Evolutionary conservation across 2,113 vertebrate species (phyloP).

Genomic region (Origma solitaria): DNA sequence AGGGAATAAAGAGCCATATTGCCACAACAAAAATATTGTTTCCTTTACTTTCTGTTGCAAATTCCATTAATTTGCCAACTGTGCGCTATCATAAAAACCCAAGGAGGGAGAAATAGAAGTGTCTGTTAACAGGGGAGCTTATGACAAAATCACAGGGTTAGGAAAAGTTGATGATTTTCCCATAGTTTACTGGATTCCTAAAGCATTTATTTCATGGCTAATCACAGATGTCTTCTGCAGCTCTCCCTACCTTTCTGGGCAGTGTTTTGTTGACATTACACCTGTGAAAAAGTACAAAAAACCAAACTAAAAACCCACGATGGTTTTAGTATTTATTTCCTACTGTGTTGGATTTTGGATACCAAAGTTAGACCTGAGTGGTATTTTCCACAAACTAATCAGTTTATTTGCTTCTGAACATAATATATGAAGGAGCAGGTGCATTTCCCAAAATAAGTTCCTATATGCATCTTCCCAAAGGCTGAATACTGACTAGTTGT

Average conservation of each 20-base stretch:
- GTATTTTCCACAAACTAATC: not conserved
- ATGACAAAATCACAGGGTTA: not conserved
- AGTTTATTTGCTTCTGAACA: not conserved
- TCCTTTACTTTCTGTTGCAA: not conserved
- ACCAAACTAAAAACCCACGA: rapidly evolving
- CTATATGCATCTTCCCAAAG: not conserved
- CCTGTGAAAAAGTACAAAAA: not conserved
- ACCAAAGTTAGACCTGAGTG: not conserved
- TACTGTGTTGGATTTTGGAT: not conserved
- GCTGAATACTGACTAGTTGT: not conserved
- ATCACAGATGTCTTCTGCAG: not conserved
- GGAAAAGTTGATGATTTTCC: not conserved
- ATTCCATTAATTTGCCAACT: not conserved
- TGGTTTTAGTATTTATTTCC: not conserved
- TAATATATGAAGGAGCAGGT: not conserved
- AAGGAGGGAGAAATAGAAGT: not conserved
- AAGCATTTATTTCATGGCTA: not conserved
- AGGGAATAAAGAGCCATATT: not conserved
- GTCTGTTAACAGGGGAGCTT: not conserved
- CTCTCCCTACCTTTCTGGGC: not conserved
- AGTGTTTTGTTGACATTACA: not conserved
- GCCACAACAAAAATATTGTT: not conserved
- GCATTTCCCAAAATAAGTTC: not conserved
- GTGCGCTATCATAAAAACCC: not conserved
- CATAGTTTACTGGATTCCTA: not conserved